These are phyloP conservation scores for Karalla daura DNA, from an alignment of 2,797 vertebrate species.

Conservation along the genomic window DNA sequence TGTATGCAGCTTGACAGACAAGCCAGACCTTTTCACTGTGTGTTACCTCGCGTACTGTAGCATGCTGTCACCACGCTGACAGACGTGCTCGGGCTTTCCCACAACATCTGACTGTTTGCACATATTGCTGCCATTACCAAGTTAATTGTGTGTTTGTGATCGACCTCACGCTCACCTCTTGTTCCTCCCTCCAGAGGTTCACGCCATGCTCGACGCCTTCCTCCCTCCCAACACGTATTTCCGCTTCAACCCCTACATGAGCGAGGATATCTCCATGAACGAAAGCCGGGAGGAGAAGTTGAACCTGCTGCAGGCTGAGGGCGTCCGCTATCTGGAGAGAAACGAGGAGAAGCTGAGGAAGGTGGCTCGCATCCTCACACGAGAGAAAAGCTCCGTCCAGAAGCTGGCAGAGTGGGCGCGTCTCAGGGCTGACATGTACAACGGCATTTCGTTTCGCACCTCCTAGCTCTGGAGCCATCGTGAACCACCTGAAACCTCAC, in stretches of 20 bases:
- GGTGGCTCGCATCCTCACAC: conserved; percentile 86
- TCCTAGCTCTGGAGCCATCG: conserved; percentile 61
- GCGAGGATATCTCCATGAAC: conserved; percentile 92
- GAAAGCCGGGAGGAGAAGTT: conserved; percentile 94
- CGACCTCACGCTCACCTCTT: conserved; percentile 29
- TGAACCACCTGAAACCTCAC: conserved; percentile 29
- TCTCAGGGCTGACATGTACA: conserved; percentile 90
- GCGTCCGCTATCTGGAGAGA: conserved; percentile 90
- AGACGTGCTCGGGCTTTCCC: conserved; percentile 22
- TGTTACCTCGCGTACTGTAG: conserved; percentile 38
- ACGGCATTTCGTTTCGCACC: conserved; percentile 78
- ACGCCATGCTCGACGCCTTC: conserved; percentile 93
- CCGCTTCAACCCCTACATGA: conserved; percentile 97
- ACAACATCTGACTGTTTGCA: conserved; percentile 47
- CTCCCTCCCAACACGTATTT: conserved; percentile 93
- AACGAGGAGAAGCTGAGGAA: conserved; percentile 93
- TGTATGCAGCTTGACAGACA: conserved; percentile 43
- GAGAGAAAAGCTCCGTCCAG: conserved; percentile 89
- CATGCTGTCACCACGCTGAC: conserved; percentile 39
- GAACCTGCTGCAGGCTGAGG: conserved; percentile 88
- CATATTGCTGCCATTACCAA: conserved; percentile 37
- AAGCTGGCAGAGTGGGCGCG: conserved; percentile 89
- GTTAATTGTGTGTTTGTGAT: conserved; percentile 36
- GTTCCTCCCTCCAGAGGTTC: conserved; percentile 87
- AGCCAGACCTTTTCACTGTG: conserved; percentile 38